A percentile compares a stretch with the other conserved stretches of the same genome.
Conservation (phyloP, 2,888 invertebrate genomes). For the Altica lythri region DNA sequence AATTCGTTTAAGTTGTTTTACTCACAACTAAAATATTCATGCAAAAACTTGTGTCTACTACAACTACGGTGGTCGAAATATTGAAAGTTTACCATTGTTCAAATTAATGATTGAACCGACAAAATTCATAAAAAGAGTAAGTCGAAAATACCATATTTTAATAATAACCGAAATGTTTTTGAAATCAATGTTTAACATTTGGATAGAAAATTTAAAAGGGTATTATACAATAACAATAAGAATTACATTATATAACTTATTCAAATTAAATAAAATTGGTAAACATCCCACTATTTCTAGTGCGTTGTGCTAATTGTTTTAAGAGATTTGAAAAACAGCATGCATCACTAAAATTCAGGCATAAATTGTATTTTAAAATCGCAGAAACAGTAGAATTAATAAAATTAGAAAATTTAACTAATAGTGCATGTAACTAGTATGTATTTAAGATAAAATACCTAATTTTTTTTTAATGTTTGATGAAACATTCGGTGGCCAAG, state of each 20-base stretch:
- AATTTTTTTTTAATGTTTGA: constrained; percentile 33
- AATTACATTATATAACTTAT: too few relatives aligned
- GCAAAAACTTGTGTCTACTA: not conserved
- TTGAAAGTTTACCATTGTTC: not conserved
- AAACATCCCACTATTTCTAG: not conserved
- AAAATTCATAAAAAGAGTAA: too few relatives aligned
- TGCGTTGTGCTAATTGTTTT: not conserved
- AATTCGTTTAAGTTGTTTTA: too few relatives aligned
- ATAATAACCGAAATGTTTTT: too few relatives aligned
- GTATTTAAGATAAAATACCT: constrained; percentile 32
- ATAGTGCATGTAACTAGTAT: constrained; percentile 2
- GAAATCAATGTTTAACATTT: too few relatives aligned
- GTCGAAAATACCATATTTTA: too few relatives aligned
- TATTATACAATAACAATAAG: too few relatives aligned
- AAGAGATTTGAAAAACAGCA: not conserved
- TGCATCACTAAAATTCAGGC: not conserved
- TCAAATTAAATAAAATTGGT: not conserved
- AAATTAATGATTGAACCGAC: too few relatives aligned
- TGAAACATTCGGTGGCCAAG: constrained; percentile 54
- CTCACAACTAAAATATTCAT: too few relatives aligned
- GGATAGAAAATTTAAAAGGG: too few relatives aligned
- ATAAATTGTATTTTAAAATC: not conserved
- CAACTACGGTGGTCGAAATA: not conserved
- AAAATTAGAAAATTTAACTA: not conserved
- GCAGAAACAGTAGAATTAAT: not conserved